A percentile compares a stretch with the other conserved stretches of the same genome.
Evolutionary conservation across 2,113 vertebrate species (phyloP).

Genomic region (Chionis minor): DNA sequence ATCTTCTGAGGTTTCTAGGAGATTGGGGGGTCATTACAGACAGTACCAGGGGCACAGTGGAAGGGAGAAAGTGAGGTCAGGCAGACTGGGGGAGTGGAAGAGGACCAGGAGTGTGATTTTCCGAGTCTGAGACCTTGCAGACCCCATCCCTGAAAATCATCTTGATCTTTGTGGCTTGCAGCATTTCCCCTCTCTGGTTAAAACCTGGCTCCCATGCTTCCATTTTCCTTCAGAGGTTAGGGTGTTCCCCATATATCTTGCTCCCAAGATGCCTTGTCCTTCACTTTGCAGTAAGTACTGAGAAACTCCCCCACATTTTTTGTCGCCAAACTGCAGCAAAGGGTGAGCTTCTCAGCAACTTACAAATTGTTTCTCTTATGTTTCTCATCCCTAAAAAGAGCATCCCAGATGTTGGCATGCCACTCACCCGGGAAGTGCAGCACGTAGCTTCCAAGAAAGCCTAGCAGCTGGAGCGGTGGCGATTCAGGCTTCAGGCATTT

Average conservation of each 20-base stretch:
- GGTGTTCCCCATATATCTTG: background rate
- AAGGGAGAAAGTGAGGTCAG: background rate
- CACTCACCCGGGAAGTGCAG: background rate
- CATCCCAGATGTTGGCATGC: background rate
- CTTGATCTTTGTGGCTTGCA: background rate
- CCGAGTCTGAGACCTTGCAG: background rate
- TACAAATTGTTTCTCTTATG: background rate
- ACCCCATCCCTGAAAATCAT: background rate
- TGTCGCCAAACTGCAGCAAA: background rate
- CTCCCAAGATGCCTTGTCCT: background rate
- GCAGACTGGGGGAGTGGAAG: background rate
- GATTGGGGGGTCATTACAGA: background rate
- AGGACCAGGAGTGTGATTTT: background rate
- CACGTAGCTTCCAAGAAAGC: background rate
- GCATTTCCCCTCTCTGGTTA: background rate
- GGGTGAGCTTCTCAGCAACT: background rate
- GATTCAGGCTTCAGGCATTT: slow-evolving; percentile 33
- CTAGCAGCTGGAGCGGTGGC: background rate
- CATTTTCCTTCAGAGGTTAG: background rate
- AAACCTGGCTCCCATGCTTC: background rate
- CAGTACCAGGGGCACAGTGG: background rate
- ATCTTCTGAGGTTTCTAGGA: background rate
- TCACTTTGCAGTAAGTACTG: background rate
- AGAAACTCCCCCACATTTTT: background rate
- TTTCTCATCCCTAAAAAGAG: background rate